Evolutionary conservation across 2,113 vertebrate species (phyloP).

Genomic region (Gadus macrocephalus): DNA sequence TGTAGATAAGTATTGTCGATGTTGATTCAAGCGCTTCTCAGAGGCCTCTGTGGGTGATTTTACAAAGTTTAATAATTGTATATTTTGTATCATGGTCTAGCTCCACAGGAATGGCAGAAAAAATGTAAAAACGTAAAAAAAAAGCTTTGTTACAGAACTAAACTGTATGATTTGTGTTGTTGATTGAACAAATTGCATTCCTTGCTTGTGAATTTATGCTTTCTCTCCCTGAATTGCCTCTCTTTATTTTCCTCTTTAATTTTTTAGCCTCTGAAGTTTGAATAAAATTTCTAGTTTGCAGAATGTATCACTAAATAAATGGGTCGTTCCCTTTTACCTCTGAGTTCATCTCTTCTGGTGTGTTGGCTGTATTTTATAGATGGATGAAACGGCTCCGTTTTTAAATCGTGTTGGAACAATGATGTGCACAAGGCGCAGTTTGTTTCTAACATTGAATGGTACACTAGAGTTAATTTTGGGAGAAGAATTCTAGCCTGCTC

Average conservation of each 20-base stretch:
- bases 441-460: no score
- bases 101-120: conserved; percentile 77
- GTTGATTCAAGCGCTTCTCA: conserved; percentile 77
- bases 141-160: conserved; percentile 81
- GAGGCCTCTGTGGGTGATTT: conserved; percentile 81
- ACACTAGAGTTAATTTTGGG: no score
- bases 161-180: conserved; percentile 77
- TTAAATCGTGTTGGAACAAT: no score
- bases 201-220: conserved; percentile 76
- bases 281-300: conserved; percentile 84
- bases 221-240: conserved; percentile 57
- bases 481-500: no score
- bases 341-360: conserved; percentile 58
- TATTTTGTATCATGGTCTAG: conserved; percentile 88
- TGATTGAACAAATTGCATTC: conserved; percentile 79
- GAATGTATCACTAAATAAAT: conserved; percentile 88
- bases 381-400: neutral
- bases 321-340: conserved; percentile 78
- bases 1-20: conserved; percentile 82
- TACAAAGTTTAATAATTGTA: conserved; percentile 83
- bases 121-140: conserved; percentile 56
- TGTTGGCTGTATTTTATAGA: conserved; percentile 24
- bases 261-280: conserved; percentile 76
- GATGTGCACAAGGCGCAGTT: no score
- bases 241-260: conserved; percentile 55